Evolutionary conservation across 1,140 invertebrate genomes (phyloP), one percentile per base, ranked within the genome.

Genomic region (Gryllus bimaculatus): DNA sequence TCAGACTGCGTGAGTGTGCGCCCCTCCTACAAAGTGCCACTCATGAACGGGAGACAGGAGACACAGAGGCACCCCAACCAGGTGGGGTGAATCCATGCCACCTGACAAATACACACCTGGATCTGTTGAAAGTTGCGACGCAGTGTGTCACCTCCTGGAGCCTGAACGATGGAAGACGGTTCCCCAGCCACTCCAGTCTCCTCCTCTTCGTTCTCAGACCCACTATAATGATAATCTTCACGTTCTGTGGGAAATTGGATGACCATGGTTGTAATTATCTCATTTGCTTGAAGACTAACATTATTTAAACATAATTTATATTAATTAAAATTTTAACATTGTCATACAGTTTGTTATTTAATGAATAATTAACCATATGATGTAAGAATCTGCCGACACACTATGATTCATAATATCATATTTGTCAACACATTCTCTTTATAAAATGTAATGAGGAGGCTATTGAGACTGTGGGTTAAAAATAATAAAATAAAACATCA

Each of bases 41-140:
- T 66, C 54, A 18, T 66, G 54, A 66, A 66, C 54, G 54, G 73
- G 18, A 39, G n/a, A 78, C 47, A 54, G 8, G 78, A 78, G 49
- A 78, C 15, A n/a, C 48, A 21, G 48, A 13, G 54, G 18, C 18
- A 18, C 54, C 54, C 54, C 18, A 18, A 7, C 54, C 54, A 66
- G 18, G 7, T 18, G 18, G 54, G 54, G 54, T 18, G 54, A 66
- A 18, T 10, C 54, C 0, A 73, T 66, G 75, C 54, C 18, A 10
- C 10, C 54, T 66, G 2, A 10, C 10, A 66, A 10, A 66, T 18
- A 13, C 54, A 39, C 79, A 89, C 89, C 86, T 98, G 97, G 81
- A 99, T 97, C 85, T 98, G 95, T 85, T 98, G 96, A 90, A 99
- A 99, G 87, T 97, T 97, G 79, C 96, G 90, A n/a, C 95, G 89